Evolutionary conservation across 1,140 invertebrate genomes (phyloP).

Genomic region (Drosophila pachea): DNA sequence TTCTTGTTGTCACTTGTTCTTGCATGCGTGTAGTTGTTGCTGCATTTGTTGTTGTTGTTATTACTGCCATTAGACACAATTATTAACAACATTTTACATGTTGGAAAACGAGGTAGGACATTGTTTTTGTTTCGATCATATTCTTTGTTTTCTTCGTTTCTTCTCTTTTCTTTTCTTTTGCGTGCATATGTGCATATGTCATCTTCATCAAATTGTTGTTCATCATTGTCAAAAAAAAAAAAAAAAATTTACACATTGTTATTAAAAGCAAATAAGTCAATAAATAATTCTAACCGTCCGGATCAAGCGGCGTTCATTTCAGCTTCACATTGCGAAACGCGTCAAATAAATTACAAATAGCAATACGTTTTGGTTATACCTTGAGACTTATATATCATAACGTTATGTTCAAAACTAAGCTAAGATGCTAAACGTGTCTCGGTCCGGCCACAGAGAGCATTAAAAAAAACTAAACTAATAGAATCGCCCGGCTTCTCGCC

Average conservation of each 20-base stretch:
- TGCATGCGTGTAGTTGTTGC: constrained; percentile 29
- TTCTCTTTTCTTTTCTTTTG: constrained; percentile 18
- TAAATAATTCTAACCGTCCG: constrained; percentile 25
- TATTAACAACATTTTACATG: constrained; percentile 51
- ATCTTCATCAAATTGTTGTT: not conserved
- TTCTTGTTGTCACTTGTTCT: constrained; percentile 30
- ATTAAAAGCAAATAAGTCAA: constrained; percentile 11
- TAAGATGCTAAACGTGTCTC: constrained; percentile 42
- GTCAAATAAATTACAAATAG: constrained; percentile 67
- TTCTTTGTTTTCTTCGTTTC: constrained; percentile 27
- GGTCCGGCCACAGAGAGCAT: constrained; percentile 10
- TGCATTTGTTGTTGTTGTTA: constrained; percentile 35
- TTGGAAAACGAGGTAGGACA: constrained; percentile 78
- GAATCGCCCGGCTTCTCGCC: constrained; percentile 11
- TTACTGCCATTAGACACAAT: constrained; percentile 47
- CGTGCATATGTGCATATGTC: constrained; percentile 9
- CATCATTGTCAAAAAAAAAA: not conserved
- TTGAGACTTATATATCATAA: constrained; percentile 58
- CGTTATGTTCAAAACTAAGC: constrained; percentile 45
- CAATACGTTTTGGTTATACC: constrained; percentile 74
- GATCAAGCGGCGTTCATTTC: not conserved
- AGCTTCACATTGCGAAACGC: constrained; percentile 22
- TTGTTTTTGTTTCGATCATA: constrained; percentile 54
- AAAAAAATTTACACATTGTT: constrained; percentile 8
- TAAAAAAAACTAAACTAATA: constrained; percentile 20